These are phyloP conservation scores for Diuraphis noxia DNA, from an alignment of 1,140 invertebrate species.

Conservation along the genomic window DNA sequence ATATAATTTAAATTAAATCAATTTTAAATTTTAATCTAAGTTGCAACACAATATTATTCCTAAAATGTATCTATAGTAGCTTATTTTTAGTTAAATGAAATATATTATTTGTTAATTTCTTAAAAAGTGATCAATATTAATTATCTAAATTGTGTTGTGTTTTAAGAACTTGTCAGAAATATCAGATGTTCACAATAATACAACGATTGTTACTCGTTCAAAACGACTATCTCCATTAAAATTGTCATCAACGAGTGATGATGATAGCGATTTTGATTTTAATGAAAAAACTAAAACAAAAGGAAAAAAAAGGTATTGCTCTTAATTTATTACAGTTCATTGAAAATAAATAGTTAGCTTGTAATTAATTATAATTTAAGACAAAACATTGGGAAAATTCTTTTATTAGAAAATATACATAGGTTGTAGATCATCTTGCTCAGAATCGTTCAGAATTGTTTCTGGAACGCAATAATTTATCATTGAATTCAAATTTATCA, in stretches of 20 bases:
- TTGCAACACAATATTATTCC: too few species aligned
- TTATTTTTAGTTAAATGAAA: neutral
- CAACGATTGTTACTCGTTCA: neutral
- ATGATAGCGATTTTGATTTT: neutral
- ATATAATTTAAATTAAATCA: too few species aligned
- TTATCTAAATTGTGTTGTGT: neutral
- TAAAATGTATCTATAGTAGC: too few species aligned
- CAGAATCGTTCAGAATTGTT: too few species aligned
- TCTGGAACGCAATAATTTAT: too few species aligned
- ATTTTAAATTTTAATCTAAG: too few species aligned
- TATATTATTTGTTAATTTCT: neutral
- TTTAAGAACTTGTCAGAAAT: neutral
- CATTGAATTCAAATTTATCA: too few species aligned
- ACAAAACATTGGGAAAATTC: too few species aligned
- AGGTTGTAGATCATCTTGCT: too few species aligned
- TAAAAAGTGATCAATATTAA: neutral
- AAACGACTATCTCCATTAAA: neutral
- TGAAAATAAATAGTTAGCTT: neutral
- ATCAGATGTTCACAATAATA: neutral
- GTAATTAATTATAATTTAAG: neutral
- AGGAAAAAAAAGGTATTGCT: slow-evolving; percentile 11
- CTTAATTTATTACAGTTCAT: too few species aligned
- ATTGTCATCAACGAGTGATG: neutral
- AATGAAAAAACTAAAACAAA: neutral
- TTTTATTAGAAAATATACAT: too few species aligned